A percentile compares a stretch with the other conserved stretches of the same genome.
Evolutionary conservation across 2,113 vertebrate species (phyloP).

Genomic region (Lontra canadensis): DNA sequence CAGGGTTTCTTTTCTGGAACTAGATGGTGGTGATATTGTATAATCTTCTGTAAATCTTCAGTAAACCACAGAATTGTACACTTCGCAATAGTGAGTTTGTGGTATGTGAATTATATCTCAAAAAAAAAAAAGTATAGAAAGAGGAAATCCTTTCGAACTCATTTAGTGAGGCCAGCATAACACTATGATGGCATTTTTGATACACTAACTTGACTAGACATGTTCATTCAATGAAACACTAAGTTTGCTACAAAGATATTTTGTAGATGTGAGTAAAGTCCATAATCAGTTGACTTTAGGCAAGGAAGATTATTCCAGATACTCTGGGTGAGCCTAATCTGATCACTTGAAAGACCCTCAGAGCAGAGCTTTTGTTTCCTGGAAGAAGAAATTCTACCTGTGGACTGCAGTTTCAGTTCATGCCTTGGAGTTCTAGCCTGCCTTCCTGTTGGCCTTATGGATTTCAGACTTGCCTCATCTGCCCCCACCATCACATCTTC

Average conservation of each 20-base stretch:
- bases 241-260: neutral
- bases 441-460: neutral
- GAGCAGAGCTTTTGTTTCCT: neutral
- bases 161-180: neutral
- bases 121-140: neutral
- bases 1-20: neutral
- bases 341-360: neutral
- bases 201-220: neutral
- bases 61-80: neutral
- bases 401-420: neutral
- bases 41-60: neutral
- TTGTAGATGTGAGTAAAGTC: neutral
- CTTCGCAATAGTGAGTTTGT: neutral
- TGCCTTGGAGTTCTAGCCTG: neutral
- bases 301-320: too few relatives aligned
- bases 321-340: too few relatives aligned
- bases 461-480: neutral
- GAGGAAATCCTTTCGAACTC: neutral
- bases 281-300: neutral
- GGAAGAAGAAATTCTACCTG: neutral
- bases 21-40: neutral
- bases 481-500: neutral
- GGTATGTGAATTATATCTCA: neutral
- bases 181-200: neutral
- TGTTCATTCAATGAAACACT: neutral